A percentile compares a stretch with the other conserved stretches of the same genome.
Conservation (phyloP, 2,797 vertebrate species). For the Myotis pilosus region DNA sequence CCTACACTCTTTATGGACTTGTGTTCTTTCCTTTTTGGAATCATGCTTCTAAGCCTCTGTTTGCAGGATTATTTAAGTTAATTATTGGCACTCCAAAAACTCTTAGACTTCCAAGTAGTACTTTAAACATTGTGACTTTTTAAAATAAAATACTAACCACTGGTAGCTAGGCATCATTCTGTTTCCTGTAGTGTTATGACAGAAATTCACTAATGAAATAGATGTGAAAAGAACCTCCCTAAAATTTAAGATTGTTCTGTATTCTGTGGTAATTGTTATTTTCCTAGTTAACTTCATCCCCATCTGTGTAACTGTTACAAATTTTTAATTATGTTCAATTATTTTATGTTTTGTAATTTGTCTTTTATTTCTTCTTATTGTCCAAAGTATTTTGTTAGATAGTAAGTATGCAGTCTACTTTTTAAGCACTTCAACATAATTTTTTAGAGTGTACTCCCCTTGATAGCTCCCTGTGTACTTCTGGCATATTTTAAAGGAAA, state of each 20-base stretch:
- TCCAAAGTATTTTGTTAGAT: conserved; percentile 7
- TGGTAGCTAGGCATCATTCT: conserved; percentile 6
- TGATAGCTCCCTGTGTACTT: neutral
- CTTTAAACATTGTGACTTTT: conserved; percentile 52
- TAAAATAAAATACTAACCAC: conserved; percentile 53
- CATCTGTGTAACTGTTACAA: conserved; percentile 49
- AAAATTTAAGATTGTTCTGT: conserved; percentile 31
- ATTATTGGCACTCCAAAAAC: conserved; percentile 58
- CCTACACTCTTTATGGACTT: neutral
- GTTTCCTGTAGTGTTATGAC: neutral
- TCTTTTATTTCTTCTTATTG: conserved; percentile 8
- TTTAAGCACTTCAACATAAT: neutral
- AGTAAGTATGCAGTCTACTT: neutral
- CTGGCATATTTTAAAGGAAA: neutral
- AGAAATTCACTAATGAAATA: conserved; percentile 40
- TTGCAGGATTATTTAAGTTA: conserved; percentile 52
- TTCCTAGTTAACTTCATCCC: conserved; percentile 44
- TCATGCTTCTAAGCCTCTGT: neutral
- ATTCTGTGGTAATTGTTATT: conserved; percentile 50
- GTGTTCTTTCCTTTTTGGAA: neutral
- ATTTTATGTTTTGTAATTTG: conserved; percentile 39
- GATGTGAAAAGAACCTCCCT: conserved; percentile 32
- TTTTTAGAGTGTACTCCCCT: neutral
- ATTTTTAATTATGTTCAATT: conserved; percentile 57
- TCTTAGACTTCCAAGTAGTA: neutral